Base-by-base conservation (phyloP, 2,797 vertebrate species). In the Acipenser transmontanus region DNA sequence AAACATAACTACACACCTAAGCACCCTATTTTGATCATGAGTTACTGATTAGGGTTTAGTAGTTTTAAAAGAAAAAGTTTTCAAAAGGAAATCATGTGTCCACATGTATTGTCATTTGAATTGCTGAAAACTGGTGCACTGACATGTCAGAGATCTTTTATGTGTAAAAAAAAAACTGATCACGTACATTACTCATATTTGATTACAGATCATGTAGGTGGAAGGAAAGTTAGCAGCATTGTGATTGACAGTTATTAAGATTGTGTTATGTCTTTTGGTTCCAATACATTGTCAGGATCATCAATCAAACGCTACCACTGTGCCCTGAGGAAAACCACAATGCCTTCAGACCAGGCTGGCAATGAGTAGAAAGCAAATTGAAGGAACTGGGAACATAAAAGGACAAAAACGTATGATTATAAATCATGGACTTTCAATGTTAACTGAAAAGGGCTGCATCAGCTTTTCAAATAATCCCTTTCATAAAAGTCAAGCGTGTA, bases 251-350 rank as follows among this genome's bases (percentile, higher is more conserved):
- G 66, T 67, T 80, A 70, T 17, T 67, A 64, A 71, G 69, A 60
- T 50, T 63, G 51, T 71, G 59, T 73, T 70, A 72, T 78, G 67
- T 82, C 68, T 77, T 66, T 70, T 78, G 68, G 71, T 75, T 77
- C 73, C 82, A 81, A 82, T 74, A 69, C 74, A 74, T 75, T 80
- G 81, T 85, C 82, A 84, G 77, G 76, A 66, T 78, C 82, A 88
- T 90, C 81, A 84, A 85, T 90, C 85, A 87, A 76, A 71, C 66
- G 83, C 87, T 88, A 85, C 85, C 87, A 82, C 80, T 84, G 71
- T 71, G 78, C 73, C 80, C 73, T 34, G 68, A 83, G 76, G 77
- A 73, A 76, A 88, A 89, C 85, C 85, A 77, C 87, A 84, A 76
- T 69, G 78, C 77, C 82, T 86, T 79, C 81, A 80, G 68, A 83